Conservation (phyloP, 2,113 vertebrate genomes). For the Camelus dromedarius region DNA sequence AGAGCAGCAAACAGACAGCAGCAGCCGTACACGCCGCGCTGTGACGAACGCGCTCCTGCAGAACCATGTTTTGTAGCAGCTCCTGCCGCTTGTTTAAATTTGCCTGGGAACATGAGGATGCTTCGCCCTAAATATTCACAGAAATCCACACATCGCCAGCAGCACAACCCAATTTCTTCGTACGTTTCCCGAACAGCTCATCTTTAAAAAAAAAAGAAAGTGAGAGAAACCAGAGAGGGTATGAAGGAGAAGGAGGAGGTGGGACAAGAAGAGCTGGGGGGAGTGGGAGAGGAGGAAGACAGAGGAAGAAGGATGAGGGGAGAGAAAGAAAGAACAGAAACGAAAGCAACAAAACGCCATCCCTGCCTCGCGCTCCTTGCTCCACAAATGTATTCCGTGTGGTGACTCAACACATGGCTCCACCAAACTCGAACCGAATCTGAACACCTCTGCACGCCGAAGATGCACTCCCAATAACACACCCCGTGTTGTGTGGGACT, state of each 20-base stretch:
- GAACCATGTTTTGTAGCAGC: background rate
- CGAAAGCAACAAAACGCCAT: accelerated
- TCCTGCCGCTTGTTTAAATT: background rate
- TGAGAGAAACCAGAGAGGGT: accelerated
- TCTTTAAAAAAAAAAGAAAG: background rate
- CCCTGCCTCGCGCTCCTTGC: background rate
- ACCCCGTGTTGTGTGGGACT: accelerated
- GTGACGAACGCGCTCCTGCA: background rate
- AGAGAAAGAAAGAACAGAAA: no score
- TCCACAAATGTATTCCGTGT: accelerated
- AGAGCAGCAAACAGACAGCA: background rate
- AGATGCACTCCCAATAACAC: accelerated
- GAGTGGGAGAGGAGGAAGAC: accelerated
- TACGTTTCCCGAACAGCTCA: background rate
- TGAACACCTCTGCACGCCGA: no score
- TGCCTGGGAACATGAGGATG: background rate
- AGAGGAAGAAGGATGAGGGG: accelerated
- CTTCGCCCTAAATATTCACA: background rate
- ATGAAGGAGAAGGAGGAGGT: background rate
- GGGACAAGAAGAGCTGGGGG: accelerated
- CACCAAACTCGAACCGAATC: accelerated
- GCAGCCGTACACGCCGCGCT: accelerated
- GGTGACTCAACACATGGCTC: background rate
- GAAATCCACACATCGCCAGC: accelerated
- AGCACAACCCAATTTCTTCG: background rate